These are phyloP conservation scores for Oenanthe oenanthe DNA, from an alignment of 2,113 vertebrate species.

Conservation along the genomic window DNA sequence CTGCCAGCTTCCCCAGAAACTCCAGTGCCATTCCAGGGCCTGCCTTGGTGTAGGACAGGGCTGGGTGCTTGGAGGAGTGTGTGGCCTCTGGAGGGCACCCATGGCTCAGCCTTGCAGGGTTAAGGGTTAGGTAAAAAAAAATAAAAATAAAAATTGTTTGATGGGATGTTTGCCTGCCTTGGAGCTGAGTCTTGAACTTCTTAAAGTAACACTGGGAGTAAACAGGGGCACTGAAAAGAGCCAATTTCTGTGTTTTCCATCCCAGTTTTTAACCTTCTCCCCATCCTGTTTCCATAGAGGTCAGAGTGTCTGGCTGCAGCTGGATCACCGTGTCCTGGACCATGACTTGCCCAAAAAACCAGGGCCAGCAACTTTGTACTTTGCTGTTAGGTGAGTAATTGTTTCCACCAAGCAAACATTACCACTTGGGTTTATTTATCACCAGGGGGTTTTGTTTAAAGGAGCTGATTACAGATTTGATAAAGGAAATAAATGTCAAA, in stretches of 20 bases:
- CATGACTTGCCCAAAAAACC: conserved; percentile 92
- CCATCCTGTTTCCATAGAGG: conserved; percentile 77
- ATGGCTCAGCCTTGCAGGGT: neutral
- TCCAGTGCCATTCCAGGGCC: neutral
- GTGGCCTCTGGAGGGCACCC: conserved; percentile 76
- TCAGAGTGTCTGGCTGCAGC: conserved; percentile 93
- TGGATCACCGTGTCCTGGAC: conserved; percentile 94
- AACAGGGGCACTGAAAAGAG: fast-evolving
- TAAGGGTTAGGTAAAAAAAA: neutral
- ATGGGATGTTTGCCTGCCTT: neutral
- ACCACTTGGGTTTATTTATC: neutral
- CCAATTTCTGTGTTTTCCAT: neutral
- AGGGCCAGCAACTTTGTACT: conserved; percentile 83
- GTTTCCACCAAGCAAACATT: conserved; percentile 15
- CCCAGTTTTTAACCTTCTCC: neutral
- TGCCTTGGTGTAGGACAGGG: neutral
- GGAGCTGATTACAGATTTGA: neutral
- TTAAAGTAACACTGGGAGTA: neutral
- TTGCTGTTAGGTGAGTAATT: conserved; percentile 88
- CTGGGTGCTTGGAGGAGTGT: neutral
- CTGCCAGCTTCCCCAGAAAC: neutral
- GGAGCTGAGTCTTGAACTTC: neutral
- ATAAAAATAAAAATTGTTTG: neutral
- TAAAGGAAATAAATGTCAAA: conserved; percentile 43
- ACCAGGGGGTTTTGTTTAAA: neutral